A percentile compares a stretch with the other conserved stretches of the same genome.
These are phyloP conservation scores for Drymonia ruficornis DNA, from an alignment of 2,888 invertebrate species.

Conservation along the genomic window DNA sequence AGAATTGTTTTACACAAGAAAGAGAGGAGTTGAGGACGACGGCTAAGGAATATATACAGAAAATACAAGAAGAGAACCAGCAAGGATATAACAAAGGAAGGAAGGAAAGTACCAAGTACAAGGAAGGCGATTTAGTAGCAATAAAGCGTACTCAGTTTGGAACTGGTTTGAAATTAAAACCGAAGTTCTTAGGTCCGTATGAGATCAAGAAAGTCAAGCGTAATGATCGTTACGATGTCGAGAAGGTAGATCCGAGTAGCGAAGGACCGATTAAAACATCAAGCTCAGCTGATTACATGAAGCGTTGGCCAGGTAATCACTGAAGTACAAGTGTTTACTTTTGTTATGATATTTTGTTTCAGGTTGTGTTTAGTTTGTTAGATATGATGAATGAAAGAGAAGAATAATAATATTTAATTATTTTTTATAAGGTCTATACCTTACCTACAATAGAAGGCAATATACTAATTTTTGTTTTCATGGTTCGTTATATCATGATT, in stretches of 20 bases:
- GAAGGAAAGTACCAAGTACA: slow-evolving; percentile 2
- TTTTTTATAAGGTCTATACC: too few species aligned
- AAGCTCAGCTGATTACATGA: not conserved
- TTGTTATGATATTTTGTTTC: not conserved
- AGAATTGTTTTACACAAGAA: not conserved
- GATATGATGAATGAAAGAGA: not conserved
- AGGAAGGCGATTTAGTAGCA: slow-evolving; percentile 3
- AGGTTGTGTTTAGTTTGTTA: not conserved
- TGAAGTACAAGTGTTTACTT: not conserved
- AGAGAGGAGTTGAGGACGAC: slow-evolving; percentile 13
- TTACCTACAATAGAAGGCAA: too few species aligned
- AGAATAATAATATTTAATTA: too few species aligned
- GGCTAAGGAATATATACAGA: slow-evolving; percentile 7
- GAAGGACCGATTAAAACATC: not conserved
- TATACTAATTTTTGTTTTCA: too few species aligned
- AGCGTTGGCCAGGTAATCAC: slow-evolving; percentile 2
- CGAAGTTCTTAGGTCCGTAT: slow-evolving; percentile 6
- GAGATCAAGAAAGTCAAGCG: not conserved
- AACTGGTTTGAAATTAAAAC: slow-evolving; percentile 2
- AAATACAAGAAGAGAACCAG: slow-evolving; percentile 8
- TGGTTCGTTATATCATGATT: too few species aligned
- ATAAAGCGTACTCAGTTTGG: not conserved
- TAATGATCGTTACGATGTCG: slow-evolving; percentile 4
- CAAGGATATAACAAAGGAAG: slow-evolving; percentile 5
- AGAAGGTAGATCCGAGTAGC: not conserved